Evolutionary conservation across 2,113 vertebrate species (phyloP).

Genomic region (Turnix velox): DNA sequence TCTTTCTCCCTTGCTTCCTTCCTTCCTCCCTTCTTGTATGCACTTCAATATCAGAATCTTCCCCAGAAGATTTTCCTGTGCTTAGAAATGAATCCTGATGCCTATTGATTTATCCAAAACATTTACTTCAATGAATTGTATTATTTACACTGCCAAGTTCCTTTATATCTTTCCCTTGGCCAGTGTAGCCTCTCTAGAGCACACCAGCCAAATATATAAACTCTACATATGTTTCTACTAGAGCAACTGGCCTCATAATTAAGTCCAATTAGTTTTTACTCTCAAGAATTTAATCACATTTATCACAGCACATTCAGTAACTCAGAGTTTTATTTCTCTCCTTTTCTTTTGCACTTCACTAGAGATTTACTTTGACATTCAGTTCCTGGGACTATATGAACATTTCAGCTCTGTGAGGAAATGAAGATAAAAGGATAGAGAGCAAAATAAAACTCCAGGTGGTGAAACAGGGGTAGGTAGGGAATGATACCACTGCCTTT

Average conservation of each 20-base stretch:
- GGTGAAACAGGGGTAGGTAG: background rate
- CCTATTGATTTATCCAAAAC: constrained; percentile 15
- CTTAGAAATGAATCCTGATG: background rate
- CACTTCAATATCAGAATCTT: background rate
- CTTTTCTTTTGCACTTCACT: background rate
- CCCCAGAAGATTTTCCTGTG: background rate
- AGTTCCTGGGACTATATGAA: constrained; percentile 3
- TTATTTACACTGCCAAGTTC: constrained; percentile 11
- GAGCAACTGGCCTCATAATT: constrained; percentile 63
- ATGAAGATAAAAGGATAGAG: background rate
- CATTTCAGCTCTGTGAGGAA: constrained; percentile 26
- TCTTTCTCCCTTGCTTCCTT: too few relatives aligned
- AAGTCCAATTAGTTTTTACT: constrained; percentile 52
- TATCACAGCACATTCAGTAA: constrained; percentile 51
- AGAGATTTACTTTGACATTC: constrained; percentile 12
- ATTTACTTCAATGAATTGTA: background rate
- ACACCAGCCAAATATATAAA: constrained; percentile 65
- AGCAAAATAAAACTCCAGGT: background rate
- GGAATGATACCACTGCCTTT: background rate
- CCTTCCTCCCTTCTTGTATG: background rate
- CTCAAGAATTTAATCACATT: constrained; percentile 65
- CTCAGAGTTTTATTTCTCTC: constrained; percentile 49
- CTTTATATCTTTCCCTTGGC: constrained; percentile 18
- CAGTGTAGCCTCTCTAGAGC: background rate
- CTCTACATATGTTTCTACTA: constrained; percentile 57